Evolutionary conservation across 2,888 invertebrate genomes (phyloP), one percentile per base, ranked within the genome.

Genomic region (Serrognathus titanus): DNA sequence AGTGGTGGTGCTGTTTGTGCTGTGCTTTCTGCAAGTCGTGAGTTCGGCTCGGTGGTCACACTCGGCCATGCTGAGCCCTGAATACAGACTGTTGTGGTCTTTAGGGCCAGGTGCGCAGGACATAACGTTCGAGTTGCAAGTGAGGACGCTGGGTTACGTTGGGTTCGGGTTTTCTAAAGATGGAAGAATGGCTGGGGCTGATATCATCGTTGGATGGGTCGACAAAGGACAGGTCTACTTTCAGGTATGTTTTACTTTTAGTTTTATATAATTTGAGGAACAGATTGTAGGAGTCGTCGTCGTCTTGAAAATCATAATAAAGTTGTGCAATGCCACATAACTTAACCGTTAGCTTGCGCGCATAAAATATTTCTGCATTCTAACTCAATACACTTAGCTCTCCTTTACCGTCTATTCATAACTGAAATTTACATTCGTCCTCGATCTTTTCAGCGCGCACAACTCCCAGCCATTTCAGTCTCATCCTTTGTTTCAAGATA

Each of bases 191-290:
- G 83, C 85, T 71, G 90, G 90, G 47, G 86, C 92, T 57, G 94
- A 95, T 82, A 86, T 95, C 79, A 87, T 93, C 66, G 86, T 94
- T 73, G 93, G 90, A 58, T 94, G 94, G 94, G 89, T 94, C 66
- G 89, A 91, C 79, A 87, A 89, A 69, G 85, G 85, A 73, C 85
- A 85, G 79, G 89, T 89, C 68, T 87, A 89, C 78, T 85, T 91
- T 78, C 86, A 90, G 86, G 91, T 91, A 78, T 87, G 87, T 82
- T 50, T 24, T 13, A 31, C 24, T 31, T 6, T 31, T 31, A 31
- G 6, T 31, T 7, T 24, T 24, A 24, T 4, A 20, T 20, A 20
- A 20, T n/a, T n/a, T n/a, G 20, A 4, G 20, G 3, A 20, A 20
- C 20, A 20, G 20, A 20, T 20, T 20, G 20, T 20, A 20, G 4